Conservation (phyloP, 2,888 invertebrate genomes). For the Drosophila antonietae region DNA sequence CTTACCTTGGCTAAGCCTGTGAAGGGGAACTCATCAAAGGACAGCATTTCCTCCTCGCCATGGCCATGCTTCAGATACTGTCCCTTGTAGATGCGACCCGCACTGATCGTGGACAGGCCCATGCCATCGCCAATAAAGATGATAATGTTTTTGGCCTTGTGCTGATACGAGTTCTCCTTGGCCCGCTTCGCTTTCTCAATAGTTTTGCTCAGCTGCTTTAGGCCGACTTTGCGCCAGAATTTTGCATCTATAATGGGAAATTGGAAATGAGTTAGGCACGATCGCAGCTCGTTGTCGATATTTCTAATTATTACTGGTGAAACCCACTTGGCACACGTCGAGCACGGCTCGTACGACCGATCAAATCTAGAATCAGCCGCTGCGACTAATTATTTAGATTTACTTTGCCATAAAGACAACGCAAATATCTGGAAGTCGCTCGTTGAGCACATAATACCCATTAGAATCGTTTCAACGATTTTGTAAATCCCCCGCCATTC, state of each 20-base stretch:
- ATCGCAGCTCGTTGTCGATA: conserved; percentile 20
- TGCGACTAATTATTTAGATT: conserved; percentile 55
- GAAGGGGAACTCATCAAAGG: conserved; percentile 87
- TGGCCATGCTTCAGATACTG: conserved; percentile 83
- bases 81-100: conserved; percentile 88
- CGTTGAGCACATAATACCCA: conserved; percentile 48
- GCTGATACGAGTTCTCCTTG: conserved; percentile 69
- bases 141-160: conserved; percentile 87
- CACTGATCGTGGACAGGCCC: conserved; percentile 88
- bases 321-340: conserved; percentile 50
- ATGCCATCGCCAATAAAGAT: conserved; percentile 89
- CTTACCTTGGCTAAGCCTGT: conserved; percentile 87
- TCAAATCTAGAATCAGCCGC: conserved; percentile 49
- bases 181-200: conserved; percentile 84
- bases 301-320: conserved; percentile 55
- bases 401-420: conserved; percentile 32
- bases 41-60: conserved; percentile 87
- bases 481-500: conserved; percentile 6
- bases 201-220: conserved; percentile 82
- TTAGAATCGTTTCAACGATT: conserved; percentile 32
- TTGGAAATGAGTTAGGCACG: conserved; percentile 38
- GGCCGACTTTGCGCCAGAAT: conserved; percentile 79
- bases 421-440: conserved; percentile 41
- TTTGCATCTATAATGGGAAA: conserved; percentile 69
- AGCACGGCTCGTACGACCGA: conserved; percentile 15